Base-by-base conservation (phyloP, 2,797 vertebrate species). In the Danio aesculapii region DNA sequence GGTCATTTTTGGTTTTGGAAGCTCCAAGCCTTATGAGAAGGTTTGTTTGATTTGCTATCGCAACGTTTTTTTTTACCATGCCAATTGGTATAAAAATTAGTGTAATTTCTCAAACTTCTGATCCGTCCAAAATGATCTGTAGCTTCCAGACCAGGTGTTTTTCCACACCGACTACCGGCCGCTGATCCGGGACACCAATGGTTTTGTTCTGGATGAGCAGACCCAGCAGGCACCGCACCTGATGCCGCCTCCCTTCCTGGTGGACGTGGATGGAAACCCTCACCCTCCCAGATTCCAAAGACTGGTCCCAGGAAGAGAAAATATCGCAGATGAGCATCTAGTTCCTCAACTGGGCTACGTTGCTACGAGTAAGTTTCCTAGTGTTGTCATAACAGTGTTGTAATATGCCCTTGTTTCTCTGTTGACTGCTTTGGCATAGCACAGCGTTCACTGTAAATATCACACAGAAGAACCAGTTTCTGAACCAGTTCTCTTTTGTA, bases 121-220 rank as follows among this genome's bases (percentile, higher is more conserved):
- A 9, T 64, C 6, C 47, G 5, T 86, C 17, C 57, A 68, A 39
- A 9, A 61, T 50, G 84, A 85, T 77, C 86, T 86, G 53, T 87
- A 99, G 98, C 98, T 99, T 90, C 98, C 98, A 81, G 98, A 99
- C 90, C 98, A 99, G 91, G 96, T 99, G 92, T 99, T 99, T 92
- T 99, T 99, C 91, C 98, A 99, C 90, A 99, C 98, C 8, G 98
- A 99, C 90, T 99, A 99, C 81, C 93, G 98, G 67, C 98, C 98
- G 0, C 92, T 99, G 88, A 98, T 98, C 87, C 92, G 96, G 43
- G 98, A 99, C 85, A 89, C 93, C 72, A 98, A 99, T 21, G 96
- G 97, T 81, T 99, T 96, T 1, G 98, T 99, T 72, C 90, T 99
- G 86, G 98, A 99, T 49, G 98, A 99, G 86, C 98, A 99, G 88